These are phyloP conservation scores for Channallabes apus DNA, from an alignment of 2,797 vertebrate species.

Conservation along the genomic window DNA sequence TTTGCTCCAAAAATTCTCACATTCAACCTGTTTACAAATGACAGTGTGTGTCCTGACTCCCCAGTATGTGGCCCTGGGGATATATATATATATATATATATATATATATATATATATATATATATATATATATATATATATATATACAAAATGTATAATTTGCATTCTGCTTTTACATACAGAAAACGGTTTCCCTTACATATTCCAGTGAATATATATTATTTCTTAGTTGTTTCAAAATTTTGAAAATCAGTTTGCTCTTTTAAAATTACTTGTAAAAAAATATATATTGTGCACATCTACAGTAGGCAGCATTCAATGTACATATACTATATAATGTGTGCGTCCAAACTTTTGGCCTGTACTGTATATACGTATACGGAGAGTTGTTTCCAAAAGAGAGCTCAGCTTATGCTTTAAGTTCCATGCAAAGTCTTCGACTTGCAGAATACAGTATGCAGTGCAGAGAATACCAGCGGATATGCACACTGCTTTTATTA, in stretches of 20 bases:
- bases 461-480: not conserved
- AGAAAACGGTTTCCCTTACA: not conserved
- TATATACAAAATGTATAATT: not conserved
- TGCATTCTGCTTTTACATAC: not conserved
- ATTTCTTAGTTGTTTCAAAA: not conserved
- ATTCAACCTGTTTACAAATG: not conserved
- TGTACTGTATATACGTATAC: too few relatives aligned
- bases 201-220: not conserved
- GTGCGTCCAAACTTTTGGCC: too few relatives aligned
- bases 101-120: too few relatives aligned
- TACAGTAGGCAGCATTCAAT: not conserved
- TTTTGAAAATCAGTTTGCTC: not conserved
- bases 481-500: conserved; percentile 17
- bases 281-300: not conserved
- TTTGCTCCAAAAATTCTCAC: not conserved
- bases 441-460: conserved; percentile 2
- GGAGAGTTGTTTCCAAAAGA: conserved; percentile 2
- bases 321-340: too few relatives aligned
- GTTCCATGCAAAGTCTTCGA: not conserved
- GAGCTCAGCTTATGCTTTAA: conserved; percentile 24
- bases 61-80: not conserved
- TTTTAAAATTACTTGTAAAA: not conserved
- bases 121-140: too few relatives aligned
- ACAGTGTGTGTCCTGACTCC: not conserved
- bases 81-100: too few relatives aligned